These are phyloP conservation scores for Chlorospingus flavigularis DNA, from an alignment of 2,797 vertebrate species.

Conservation along the genomic window DNA sequence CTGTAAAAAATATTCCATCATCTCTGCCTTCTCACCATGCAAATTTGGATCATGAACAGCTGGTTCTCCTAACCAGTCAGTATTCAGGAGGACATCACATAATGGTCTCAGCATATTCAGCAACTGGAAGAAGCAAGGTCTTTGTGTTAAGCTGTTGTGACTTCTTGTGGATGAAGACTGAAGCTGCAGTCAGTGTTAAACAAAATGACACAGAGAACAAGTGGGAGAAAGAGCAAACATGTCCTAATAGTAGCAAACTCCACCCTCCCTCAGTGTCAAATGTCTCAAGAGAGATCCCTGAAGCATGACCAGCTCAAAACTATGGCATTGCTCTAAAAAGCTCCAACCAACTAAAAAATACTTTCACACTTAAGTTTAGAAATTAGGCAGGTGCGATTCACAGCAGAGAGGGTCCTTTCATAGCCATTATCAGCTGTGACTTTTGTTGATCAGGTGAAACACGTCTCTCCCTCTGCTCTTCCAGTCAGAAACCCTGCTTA, in stretches of 20 bases:
- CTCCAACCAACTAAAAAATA: not conserved
- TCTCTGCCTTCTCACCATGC: not conserved
- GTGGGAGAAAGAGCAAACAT: not conserved
- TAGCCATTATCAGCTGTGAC: not conserved
- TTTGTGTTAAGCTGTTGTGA: not conserved
- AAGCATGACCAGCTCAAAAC: not conserved
- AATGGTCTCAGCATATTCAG: not conserved
- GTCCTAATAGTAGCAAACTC: not conserved
- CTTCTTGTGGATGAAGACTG: not conserved
- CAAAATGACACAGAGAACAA: not conserved
- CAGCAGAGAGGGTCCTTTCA: not conserved
- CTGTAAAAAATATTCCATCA: not conserved
- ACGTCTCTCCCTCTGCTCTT: not conserved
- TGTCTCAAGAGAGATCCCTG: not conserved
- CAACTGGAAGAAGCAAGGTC: not conserved
- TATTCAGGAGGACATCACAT: not conserved
- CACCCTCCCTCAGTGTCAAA: not conserved
- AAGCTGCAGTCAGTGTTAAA: not conserved
- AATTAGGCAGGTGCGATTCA: not conserved
- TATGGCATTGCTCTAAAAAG: not conserved
- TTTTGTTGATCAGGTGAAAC: not conserved
- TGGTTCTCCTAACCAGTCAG: not conserved
- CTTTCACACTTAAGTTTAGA: not conserved
- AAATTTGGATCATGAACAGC: not conserved
- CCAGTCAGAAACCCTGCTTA: slow-evolving; percentile 92